Evolutionary conservation across 2,113 vertebrate species (phyloP).

Genomic region (Larimichthys polyactis): DNA sequence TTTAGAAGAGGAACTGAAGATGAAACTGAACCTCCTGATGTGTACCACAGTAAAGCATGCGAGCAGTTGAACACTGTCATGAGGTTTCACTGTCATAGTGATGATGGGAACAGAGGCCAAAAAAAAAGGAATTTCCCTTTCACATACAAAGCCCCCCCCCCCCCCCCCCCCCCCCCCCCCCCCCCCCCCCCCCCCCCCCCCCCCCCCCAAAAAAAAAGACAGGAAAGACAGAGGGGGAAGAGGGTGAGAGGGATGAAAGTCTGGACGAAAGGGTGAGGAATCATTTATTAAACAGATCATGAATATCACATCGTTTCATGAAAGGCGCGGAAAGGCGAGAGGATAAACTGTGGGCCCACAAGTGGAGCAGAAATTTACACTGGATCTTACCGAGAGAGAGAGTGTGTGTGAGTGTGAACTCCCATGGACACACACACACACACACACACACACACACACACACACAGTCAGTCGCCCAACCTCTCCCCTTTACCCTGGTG

Average conservation of each 20-base stretch:
- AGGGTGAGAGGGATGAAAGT: neutral
- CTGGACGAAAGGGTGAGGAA: conserved; percentile 3
- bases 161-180: no score
- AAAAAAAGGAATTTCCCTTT: neutral
- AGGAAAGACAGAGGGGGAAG: neutral
- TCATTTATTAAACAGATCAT: conserved; percentile 45
- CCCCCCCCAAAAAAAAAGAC: neutral
- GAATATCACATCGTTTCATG: conserved; percentile 43
- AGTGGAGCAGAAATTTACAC: conserved; percentile 67
- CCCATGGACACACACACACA: neutral
- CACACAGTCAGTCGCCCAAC: conserved; percentile 26
- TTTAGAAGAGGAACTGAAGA: neutral
- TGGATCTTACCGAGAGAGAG: conserved; percentile 46
- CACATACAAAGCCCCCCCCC: neutral
- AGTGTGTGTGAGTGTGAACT: conserved; percentile 31
- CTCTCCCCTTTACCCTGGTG: conserved; percentile 54
- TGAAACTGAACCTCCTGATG: neutral
- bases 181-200: no score
- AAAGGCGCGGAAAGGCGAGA: conserved; percentile 41
- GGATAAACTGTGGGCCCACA: conserved; percentile 60
- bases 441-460: conserved; percentile 11
- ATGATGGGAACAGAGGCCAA: neutral
- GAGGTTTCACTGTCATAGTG: neutral
- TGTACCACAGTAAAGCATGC: neutral
- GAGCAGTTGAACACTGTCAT: neutral